A percentile compares a stretch with the other conserved stretches of the same genome.
phyloP scores from a whole-genome alignment of 2,113 vertebrate species.

The Erythrocercus mccallii region DNA sequence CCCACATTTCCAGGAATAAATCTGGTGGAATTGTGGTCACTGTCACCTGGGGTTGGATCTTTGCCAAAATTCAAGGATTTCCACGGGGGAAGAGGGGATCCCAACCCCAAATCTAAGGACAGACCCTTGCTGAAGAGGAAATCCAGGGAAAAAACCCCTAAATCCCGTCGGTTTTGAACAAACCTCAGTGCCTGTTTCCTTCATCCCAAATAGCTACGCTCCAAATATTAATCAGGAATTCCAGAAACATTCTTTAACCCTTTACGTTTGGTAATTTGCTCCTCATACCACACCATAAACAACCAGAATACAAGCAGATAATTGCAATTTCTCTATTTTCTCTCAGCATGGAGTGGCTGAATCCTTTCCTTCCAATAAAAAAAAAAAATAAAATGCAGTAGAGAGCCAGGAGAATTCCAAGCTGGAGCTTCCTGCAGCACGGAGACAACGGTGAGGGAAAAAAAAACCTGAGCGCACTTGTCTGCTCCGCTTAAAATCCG shows the following conservation, averaged over 20 bases:
- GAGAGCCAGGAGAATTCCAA: not conserved
- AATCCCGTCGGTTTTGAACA: not conserved
- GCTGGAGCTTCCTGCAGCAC: not conserved
- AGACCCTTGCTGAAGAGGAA: not conserved
- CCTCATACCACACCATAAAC: rapidly evolving
- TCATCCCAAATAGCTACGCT: not conserved
- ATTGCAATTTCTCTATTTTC: rapidly evolving
- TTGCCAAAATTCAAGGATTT: not conserved
- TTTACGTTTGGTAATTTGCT: not conserved
- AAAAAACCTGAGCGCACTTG: not conserved
- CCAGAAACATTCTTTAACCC: not conserved
- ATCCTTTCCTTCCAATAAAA: not conserved
- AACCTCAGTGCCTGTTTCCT: not conserved
- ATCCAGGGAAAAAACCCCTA: not conserved
- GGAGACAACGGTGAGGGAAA: not conserved
- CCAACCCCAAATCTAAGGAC: not conserved
- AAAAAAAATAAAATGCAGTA: not conserved
- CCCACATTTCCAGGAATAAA: not conserved
- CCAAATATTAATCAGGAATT: not conserved
- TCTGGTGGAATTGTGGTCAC: not conserved
- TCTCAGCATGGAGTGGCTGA: not conserved
- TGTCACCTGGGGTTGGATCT: not conserved
- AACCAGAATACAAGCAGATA: not conserved
- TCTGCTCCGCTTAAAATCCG: not conserved
- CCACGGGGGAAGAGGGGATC: not conserved